Conservation (phyloP, 1,140 invertebrate species). For the Bactericera cockerelli region DNA sequence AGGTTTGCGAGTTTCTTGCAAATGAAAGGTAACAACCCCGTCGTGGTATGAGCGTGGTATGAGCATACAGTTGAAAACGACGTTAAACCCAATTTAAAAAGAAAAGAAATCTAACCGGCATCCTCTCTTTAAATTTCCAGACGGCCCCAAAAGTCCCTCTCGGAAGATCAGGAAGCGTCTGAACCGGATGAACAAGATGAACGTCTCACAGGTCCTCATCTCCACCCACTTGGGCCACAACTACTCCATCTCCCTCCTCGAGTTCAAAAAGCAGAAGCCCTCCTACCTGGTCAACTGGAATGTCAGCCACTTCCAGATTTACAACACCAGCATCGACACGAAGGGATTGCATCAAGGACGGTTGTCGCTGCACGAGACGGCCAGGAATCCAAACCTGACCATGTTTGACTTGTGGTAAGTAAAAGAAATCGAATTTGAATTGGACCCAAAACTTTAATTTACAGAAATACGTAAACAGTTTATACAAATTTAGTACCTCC, state of each 20-base stretch:
- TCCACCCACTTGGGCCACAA: neutral
- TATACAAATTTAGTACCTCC: too few species aligned
- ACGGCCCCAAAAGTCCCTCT: neutral
- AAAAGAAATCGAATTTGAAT: too few species aligned
- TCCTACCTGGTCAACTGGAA: slow-evolving; percentile 5
- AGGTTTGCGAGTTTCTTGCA: too few species aligned
- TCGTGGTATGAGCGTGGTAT: too few species aligned
- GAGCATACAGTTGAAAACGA: too few species aligned
- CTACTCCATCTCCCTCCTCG: neutral
- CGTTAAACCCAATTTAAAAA: too few species aligned
- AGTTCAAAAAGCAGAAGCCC: neutral
- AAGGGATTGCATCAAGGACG: neutral
- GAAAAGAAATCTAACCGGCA: too few species aligned
- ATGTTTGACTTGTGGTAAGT: slow-evolving; percentile 6
- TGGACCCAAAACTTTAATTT: too few species aligned
- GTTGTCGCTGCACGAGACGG: neutral
- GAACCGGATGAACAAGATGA: neutral
- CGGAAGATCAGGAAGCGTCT: neutral
- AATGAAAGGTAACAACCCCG: too few species aligned
- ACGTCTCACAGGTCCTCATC: neutral
- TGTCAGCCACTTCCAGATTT: neutral
- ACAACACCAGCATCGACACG: neutral
- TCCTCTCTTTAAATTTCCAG: too few species aligned
- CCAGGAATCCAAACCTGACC: slow-evolving; percentile 1
- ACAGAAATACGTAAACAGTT: too few species aligned